Evolutionary conservation across 1,140 invertebrate genomes (phyloP), one percentile per base, ranked within the genome.

Genomic region (Aphelenchoides fujianensis): DNA sequence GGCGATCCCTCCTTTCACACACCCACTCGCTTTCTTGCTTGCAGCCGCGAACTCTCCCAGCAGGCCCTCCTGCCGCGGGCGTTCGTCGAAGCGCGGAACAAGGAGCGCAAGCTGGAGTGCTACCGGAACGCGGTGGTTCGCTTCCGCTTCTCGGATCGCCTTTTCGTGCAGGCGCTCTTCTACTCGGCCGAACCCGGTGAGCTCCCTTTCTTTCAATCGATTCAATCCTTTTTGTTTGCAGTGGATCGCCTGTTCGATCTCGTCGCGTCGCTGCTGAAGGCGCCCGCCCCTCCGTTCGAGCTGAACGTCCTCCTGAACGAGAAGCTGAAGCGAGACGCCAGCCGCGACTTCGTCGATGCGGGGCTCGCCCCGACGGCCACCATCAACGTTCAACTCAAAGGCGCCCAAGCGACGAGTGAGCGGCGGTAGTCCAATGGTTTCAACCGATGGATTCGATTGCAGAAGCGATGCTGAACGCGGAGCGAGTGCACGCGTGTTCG

Each of bases 81-180:
- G n/a, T 71, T 71, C 34, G 53, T 72, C 53, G 70, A 72, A 2
- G 30, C 30, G 23, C 27, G 54, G 32, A 71, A 72, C 34, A 57
- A n/a, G n/a, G 32, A 72, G 31, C 30, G 52, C n/a, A 72, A 72
- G 34, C 19, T 54, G 27, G 48, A 54, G n/a, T 68, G 41, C 12
- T 72, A 71, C 32, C 69, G 71, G 31, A 53, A 72, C 37, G 71
- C 69, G 9, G 69, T 72, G n/a, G 52, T 72, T 55, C 19, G 70
- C 23, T 54, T 72, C 48, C 35, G 32, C 12, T 59, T 72, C 27
- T 30, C 34, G 0, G 41, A 72, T n/a, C 53, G 36, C 9, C 19
- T 27, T 30, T 19, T 41, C 2, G 53, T 72, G 19, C 70, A 72
- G 23, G 69, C 70, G 19, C 41, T 48, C 32, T 72, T 72, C 31